Percentiles rank a stretch among this genome's conserved stretches.
Conservation (phyloP, 2,113 vertebrate genomes). For the Pituophis catenifer region DNA sequence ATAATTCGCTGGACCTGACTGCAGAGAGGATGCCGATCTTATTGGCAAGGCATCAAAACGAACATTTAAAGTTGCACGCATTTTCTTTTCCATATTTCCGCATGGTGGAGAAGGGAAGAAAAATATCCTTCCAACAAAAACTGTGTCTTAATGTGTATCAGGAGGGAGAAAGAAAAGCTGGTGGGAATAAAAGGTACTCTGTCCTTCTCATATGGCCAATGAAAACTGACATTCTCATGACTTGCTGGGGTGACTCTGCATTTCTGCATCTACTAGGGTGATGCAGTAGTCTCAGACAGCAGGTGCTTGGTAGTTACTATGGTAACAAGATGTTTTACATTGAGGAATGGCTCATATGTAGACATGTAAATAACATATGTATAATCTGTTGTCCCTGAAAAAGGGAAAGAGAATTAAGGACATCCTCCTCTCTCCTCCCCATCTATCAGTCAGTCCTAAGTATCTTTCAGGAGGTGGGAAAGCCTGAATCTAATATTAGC, state of each 20-base stretch:
- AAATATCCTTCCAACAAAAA: not conserved
- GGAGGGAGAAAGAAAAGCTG: not conserved
- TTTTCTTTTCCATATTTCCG: constrained; percentile 42
- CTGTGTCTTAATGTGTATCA: not conserved
- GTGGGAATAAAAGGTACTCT: not conserved
- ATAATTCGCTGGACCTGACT: not conserved
- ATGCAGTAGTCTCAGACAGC: constrained; percentile 61
- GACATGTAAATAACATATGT: constrained; percentile 76
- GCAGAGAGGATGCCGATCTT: not conserved
- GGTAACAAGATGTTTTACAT: constrained; percentile 74
- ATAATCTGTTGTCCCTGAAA: constrained; percentile 63
- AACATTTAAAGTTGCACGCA: not conserved
- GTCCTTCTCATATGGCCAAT: constrained; percentile 52
- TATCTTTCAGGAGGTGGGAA: constrained; percentile 61
- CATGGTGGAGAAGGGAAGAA: not conserved
- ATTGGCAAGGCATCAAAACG: not conserved
- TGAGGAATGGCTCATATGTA: constrained; percentile 69
- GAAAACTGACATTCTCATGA: constrained; percentile 52
- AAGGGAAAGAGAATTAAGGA: constrained; percentile 45
- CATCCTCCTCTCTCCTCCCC: constrained; percentile 31
- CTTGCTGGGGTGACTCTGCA: constrained; percentile 57
- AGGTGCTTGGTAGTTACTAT: constrained; percentile 67
- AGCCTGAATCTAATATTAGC: constrained; percentile 57
- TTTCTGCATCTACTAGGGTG: constrained; percentile 56
- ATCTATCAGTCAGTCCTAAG: not conserved